phyloP scores from a whole-genome alignment of 2,797 vertebrate genomes.

The Eospalax fontanierii region DNA sequence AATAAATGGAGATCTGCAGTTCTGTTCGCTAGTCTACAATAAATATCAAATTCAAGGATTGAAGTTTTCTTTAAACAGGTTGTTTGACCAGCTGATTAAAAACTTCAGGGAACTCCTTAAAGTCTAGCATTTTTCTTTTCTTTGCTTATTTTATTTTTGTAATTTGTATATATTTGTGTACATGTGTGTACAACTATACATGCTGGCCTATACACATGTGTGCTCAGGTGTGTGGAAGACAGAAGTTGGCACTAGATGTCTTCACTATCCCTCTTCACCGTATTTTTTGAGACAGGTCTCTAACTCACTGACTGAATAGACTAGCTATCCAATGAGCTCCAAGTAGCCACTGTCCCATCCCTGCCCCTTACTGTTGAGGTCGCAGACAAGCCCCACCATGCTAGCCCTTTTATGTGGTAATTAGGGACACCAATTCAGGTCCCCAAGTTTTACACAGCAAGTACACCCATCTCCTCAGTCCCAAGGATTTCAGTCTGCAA shows the following conservation, averaged over 20 bases:
- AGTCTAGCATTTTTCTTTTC: slow-evolving; percentile 28
- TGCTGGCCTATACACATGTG: neutral
- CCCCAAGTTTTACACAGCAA: neutral
- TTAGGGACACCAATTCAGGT: neutral
- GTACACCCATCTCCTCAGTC: neutral
- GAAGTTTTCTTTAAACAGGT: neutral
- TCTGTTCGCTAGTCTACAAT: slow-evolving; percentile 3
- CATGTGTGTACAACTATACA: neutral
- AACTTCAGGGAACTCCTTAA: slow-evolving; percentile 41
- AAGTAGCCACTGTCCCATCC: neutral
- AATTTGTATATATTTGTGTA: neutral
- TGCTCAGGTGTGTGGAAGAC: neutral
- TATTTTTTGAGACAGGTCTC: neutral
- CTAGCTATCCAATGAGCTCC: neutral
- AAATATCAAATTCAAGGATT: slow-evolving; percentile 46
- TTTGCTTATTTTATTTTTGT: neutral
- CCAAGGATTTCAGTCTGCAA: neutral
- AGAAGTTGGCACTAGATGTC: neutral
- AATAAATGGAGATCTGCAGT: slow-evolving; percentile 21
- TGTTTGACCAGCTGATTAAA: slow-evolving; percentile 53
- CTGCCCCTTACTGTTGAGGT: no score
- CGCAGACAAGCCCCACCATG: no score
- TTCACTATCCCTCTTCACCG: neutral
- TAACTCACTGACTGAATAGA: neutral
- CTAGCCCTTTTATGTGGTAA: no score